Evolutionary conservation across 2,797 vertebrate species (phyloP), one percentile per base, ranked within the genome.

Genomic region (Ctenopoma multispine): DNA sequence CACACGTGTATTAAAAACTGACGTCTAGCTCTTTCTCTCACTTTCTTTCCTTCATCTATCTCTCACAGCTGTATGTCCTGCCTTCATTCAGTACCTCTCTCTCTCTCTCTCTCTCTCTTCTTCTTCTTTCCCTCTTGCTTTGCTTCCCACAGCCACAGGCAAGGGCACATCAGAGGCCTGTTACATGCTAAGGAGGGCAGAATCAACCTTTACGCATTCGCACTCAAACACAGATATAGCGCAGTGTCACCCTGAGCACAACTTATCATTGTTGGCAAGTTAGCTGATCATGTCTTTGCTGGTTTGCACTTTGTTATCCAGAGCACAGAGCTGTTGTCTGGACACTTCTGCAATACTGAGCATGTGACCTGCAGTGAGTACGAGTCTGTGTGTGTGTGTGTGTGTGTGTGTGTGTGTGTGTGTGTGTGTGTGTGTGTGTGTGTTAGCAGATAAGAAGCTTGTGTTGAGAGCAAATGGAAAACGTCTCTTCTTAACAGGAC

Each of bases 131-230:
- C 4, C 71, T 80, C 71, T 81, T 57, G 81, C 87, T 90, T 87
- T 79, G 87, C 68, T 86, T 91, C 84, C 59, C 74, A 60, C 63
- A 69, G 85, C 85, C 81, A 72, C 63, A 69, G 85, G 84, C 85
- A 84, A 89, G 80, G 87, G 90, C 83, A 66, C 69, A 50, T 49
- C 0, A n/a, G 55, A 61, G 60, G 73, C 47, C 60, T 27, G 63
- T 40, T 60, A 38, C 76, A 69, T 80, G 69, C 72, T 54, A 80
- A 89, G 77, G 73, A 86, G 78, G 79, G 58, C 80, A 66, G 8
- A 70, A 63, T 47, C 75, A 76, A 70, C 53, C 62, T 40, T 56
- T 65, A 68, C 74, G 67, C 55, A 34, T 36, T 61, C 44, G 50
- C 53, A 49, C 29, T 43, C 20, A 53, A 58, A 78, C 73, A 69